A percentile compares a stretch with the other conserved stretches of the same genome.
Evolutionary conservation across 1,140 invertebrate genomes (phyloP).

Genomic region (Drosophila pruinosa): DNA sequence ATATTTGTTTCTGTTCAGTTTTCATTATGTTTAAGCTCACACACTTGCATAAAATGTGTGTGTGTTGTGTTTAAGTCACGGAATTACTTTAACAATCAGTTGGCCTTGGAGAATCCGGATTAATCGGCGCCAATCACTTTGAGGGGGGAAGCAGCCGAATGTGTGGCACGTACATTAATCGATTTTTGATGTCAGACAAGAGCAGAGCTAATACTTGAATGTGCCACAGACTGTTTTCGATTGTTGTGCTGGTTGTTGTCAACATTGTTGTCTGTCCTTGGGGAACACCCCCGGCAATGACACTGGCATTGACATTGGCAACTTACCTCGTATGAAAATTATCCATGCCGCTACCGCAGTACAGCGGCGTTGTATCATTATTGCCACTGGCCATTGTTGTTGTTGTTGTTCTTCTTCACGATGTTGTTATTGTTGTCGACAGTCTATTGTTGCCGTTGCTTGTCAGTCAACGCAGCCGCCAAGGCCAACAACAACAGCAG

Average conservation of each 20-base stretch:
- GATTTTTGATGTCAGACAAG: constrained; percentile 53
- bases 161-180: constrained; percentile 43
- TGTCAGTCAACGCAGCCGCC: constrained; percentile 37
- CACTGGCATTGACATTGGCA: constrained; percentile 16
- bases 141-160: constrained; percentile 22
- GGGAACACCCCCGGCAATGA: constrained; percentile 12
- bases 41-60: neutral
- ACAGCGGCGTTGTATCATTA: constrained; percentile 71
- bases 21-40: neutral
- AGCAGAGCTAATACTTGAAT: constrained; percentile 31
- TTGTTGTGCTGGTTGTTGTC: constrained; percentile 11
- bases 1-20: neutral
- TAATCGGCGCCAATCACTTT: constrained; percentile 48
- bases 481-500: constrained; percentile 44
- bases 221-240: neutral
- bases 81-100: constrained; percentile 36
- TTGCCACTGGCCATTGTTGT: constrained; percentile 64
- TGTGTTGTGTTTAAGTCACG: constrained; percentile 50
- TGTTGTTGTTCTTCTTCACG: neutral
- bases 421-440: constrained; percentile 18
- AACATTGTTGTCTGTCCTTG: constrained; percentile 44
- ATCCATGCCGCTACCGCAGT: constrained; percentile 76
- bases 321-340: constrained; percentile 77
- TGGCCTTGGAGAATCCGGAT: constrained; percentile 4
- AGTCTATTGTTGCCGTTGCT: constrained; percentile 28